phyloP scores from a whole-genome alignment of 2,888 invertebrate species.

The Drosophila quinaria region DNA sequence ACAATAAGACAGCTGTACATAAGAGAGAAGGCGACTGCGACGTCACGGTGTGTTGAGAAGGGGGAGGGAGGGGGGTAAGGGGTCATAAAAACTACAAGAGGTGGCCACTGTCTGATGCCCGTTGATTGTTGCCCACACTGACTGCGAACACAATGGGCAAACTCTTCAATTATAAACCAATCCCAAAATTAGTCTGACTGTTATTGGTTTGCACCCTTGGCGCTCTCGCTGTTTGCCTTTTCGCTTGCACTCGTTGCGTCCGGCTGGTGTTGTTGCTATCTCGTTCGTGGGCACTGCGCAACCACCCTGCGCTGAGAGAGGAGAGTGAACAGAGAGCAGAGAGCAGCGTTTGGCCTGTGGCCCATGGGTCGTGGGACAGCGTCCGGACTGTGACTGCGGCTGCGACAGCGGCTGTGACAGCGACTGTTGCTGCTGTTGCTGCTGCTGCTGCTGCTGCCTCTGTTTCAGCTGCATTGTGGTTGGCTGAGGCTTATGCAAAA shows the following conservation, averaged over 20 bases:
- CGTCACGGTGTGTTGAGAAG: too few species aligned
- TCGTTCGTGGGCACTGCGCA: conserved; percentile 39
- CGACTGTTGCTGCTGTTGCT: conserved; percentile 14
- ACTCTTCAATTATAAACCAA: conserved; percentile 85
- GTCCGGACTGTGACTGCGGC: conserved; percentile 27
- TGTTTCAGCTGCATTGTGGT: conserved; percentile 83
- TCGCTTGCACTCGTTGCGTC: conserved; percentile 10
- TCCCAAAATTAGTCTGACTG: conserved; percentile 84
- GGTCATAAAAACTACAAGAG: conserved; percentile 45
- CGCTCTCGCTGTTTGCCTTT: conserved; percentile 41
- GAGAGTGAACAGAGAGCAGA: not conserved
- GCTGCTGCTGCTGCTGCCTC: conserved; percentile 35
- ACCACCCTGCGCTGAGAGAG: conserved; percentile 58
- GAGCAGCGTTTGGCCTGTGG: conserved; percentile 25
- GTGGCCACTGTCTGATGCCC: conserved; percentile 47
- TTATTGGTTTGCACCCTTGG: conserved; percentile 83
- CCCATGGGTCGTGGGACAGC: conserved; percentile 27
- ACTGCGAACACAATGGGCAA: conserved; percentile 72
- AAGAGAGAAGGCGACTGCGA: conserved; percentile 26
- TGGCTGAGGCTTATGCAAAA: conserved; percentile 82
- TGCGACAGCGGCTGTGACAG: conserved; percentile 20
- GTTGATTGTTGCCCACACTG: conserved; percentile 20
- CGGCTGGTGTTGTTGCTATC: conserved; percentile 39
- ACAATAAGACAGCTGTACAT: conserved; percentile 70
- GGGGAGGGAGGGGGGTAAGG: too few species aligned